Evolutionary conservation across 2,888 invertebrate species (phyloP).

Genomic region (Monochamus alternatus): DNA sequence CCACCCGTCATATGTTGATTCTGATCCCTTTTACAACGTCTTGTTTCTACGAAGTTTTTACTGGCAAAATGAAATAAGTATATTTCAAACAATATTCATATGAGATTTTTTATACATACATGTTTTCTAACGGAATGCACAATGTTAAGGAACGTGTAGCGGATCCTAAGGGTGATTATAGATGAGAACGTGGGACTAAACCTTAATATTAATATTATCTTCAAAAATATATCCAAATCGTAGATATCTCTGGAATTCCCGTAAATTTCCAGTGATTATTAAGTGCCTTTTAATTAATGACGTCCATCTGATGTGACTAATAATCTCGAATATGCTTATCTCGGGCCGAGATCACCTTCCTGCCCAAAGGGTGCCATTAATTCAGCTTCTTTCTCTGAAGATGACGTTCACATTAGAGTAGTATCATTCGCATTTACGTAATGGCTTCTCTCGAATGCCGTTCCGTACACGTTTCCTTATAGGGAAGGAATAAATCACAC

Average conservation of each 20-base stretch:
- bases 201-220: too few species aligned
- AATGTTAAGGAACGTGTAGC: too few species aligned
- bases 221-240: neutral
- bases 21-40: too few species aligned
- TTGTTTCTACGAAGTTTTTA: too few species aligned
- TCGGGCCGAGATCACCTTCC: conserved; percentile 5
- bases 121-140: too few species aligned
- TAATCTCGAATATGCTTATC: conserved; percentile 34
- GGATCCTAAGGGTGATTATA: too few species aligned
- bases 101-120: too few species aligned
- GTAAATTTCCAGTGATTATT: neutral
- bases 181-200: too few species aligned
- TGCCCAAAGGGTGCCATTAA: conserved; percentile 34
- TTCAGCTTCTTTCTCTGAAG: conserved; percentile 49
- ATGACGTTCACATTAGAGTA: conserved; percentile 57
- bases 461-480: conserved; percentile 54
- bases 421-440: conserved; percentile 54
- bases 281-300: conserved; percentile 27
- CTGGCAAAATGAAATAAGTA: too few species aligned
- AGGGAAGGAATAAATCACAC: conserved; percentile 65
- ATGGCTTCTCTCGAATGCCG: conserved; percentile 46
- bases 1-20: too few species aligned
- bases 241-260: neutral
- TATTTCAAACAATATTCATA: too few species aligned
- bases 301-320: conserved; percentile 23